These are phyloP conservation scores for Drosophila putrida DNA, from an alignment of 2,888 invertebrate genomes.

Conservation along the genomic window DNA sequence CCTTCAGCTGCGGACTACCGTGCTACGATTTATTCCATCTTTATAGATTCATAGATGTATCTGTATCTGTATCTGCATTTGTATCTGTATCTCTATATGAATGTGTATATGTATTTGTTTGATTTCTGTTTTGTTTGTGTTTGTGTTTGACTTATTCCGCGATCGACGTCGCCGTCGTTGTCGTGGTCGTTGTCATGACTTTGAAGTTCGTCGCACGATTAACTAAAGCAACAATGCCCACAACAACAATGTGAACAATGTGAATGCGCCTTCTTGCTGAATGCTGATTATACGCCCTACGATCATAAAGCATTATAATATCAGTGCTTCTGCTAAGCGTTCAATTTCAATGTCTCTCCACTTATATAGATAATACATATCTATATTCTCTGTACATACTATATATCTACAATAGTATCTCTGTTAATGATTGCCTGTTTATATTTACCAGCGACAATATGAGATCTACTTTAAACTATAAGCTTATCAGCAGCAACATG, in stretches of 20 bases:
- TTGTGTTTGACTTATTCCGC: constrained; percentile 49
- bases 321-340: constrained; percentile 12
- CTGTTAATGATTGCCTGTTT: constrained; percentile 36
- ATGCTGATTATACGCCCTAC: constrained; percentile 54
- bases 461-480: neutral
- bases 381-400: neutral
- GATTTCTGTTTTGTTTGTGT: constrained; percentile 21
- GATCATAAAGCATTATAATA: constrained; percentile 43
- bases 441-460: constrained; percentile 30
- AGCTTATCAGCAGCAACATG: constrained; percentile 5
- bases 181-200: constrained; percentile 30
- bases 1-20: constrained; percentile 46
- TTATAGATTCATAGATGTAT: constrained; percentile 1
- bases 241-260: constrained; percentile 37
- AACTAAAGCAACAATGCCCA: constrained; percentile 65
- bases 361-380: constrained; percentile 1
- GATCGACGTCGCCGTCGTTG: constrained; percentile 34
- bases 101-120: constrained; percentile 17
- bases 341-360: constrained; percentile 24
- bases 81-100: neutral
- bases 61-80: constrained; percentile 9
- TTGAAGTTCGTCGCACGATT: constrained; percentile 78
- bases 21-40: constrained; percentile 38
- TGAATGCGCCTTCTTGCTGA: constrained; percentile 46
- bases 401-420: constrained; percentile 27